Evolutionary conservation across 2,888 invertebrate genomes (phyloP), one percentile per base, ranked within the genome.

Genomic region (Petrophora chlorosata): DNA sequence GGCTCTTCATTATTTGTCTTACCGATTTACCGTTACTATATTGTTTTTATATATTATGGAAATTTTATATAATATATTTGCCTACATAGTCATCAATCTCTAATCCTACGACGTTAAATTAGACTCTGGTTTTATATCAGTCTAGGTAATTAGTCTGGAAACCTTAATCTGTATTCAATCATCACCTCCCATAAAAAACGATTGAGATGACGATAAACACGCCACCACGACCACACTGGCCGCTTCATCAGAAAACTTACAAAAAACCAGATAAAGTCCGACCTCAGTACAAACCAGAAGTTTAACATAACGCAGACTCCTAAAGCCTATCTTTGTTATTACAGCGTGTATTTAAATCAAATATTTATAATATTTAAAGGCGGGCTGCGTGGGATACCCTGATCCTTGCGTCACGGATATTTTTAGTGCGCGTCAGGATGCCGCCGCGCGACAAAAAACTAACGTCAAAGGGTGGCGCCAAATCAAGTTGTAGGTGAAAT

Each of bases 391-490:
- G 85, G 82, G 84, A 85, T 69, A 74, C 70, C 60, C 52, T 64
- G 52, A 49, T 43, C 64, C 69, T 68, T 67, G 74, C 87, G 83
- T 88, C 89, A 89, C 68, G 72, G 79, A 68, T 88, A 88, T 88
- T 86, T 89, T 83, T 87, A 87, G 86, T 67, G 51, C 74, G 68
- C 76, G 78, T 70, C 80, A 74, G 73, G 70, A 71, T 76, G 85
- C 78, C 79, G 79, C 73, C 79, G 65, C 77, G 60, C 49, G 58
- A 76, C 79, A 88, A 87, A 85, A 86, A 88, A 83, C 36, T 51
- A 48, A 54, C 71, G 75, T 67, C 69, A 66, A 77, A 79, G 81
- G 83, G 79, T 84, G 87, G 87, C 86, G 85, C 86, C 85, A 72
- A 72, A 73, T 76, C 65, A 65, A 61, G 61, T 66, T 70, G 64